phyloP scores from a whole-genome alignment of 2,113 vertebrate genomes.

The Columba janthina region DNA sequence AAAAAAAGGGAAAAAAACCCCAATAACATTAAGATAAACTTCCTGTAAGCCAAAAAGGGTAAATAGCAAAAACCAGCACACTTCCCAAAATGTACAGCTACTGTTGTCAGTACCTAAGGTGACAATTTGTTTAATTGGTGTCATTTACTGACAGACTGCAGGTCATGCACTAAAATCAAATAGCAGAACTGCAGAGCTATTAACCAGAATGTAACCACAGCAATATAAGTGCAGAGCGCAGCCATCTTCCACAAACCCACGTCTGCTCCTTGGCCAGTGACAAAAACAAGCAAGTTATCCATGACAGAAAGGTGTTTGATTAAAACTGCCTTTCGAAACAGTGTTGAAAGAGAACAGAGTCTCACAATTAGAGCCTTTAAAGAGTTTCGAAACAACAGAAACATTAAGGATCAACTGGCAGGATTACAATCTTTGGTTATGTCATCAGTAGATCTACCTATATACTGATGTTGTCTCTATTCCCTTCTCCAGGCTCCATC shows the following conservation, averaged over 20 bases:
- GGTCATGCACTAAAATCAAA: neutral
- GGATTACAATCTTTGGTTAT: neutral
- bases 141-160: neutral
- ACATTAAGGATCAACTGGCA: neutral
- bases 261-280: neutral
- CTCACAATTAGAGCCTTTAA: neutral
- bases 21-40: neutral
- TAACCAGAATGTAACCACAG: neutral
- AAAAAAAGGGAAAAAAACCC: neutral
- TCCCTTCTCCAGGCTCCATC: neutral
- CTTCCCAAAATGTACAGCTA: neutral
- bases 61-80: neutral
- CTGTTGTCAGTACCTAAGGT: neutral
- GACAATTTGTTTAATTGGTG: neutral
- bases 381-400: neutral
- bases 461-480: neutral
- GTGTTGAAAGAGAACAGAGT: neutral
- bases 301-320: neutral
- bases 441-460: neutral
- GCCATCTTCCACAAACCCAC: neutral
- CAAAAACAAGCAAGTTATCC: neutral
- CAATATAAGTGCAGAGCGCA: accelerated
- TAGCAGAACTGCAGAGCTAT: neutral
- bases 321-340: neutral
- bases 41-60: neutral